phyloP scores from a whole-genome alignment of 1,140 invertebrate species.

The Tetramorium simillimum region DNA sequence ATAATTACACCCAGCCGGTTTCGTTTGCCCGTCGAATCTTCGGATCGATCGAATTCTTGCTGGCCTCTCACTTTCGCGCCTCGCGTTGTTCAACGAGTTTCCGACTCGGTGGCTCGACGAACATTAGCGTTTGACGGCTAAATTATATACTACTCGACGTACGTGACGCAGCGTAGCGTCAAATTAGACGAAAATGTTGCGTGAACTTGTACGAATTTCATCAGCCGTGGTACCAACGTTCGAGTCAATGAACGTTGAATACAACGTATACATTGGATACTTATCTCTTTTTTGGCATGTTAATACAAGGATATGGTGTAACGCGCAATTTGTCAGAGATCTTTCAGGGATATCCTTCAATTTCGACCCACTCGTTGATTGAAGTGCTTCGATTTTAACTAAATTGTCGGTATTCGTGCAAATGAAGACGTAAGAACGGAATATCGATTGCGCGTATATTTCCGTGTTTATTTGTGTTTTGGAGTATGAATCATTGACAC shows the following conservation, averaged over 20 bases:
- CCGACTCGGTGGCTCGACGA: constrained; percentile 28
- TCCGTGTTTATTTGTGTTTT: background rate
- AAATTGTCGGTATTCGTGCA: background rate
- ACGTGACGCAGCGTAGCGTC: background rate
- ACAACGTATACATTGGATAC: background rate
- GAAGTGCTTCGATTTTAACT: background rate
- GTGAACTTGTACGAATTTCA: constrained; percentile 17
- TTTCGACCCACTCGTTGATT: background rate
- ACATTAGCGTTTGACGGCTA: constrained; percentile 27
- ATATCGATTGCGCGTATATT: background rate
- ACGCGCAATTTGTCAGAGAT: background rate
- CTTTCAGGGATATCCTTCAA: background rate
- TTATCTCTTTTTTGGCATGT: background rate
- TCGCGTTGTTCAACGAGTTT: constrained; percentile 19
- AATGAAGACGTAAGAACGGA: background rate
- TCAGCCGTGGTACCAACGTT: background rate
- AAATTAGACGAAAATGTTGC: constrained; percentile 26
- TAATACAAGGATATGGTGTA: background rate
- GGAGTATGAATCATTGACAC: background rate
- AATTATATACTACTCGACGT: constrained; percentile 12
- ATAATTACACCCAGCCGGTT: constrained; percentile 69
- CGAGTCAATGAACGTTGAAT: background rate
- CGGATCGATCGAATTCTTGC: constrained; percentile 65
- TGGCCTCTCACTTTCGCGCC: constrained; percentile 13
- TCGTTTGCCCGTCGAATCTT: constrained; percentile 48